These are phyloP conservation scores for Meloidogyne exigua DNA, from an alignment of 1,140 invertebrate species.

Conservation along the genomic window DNA sequence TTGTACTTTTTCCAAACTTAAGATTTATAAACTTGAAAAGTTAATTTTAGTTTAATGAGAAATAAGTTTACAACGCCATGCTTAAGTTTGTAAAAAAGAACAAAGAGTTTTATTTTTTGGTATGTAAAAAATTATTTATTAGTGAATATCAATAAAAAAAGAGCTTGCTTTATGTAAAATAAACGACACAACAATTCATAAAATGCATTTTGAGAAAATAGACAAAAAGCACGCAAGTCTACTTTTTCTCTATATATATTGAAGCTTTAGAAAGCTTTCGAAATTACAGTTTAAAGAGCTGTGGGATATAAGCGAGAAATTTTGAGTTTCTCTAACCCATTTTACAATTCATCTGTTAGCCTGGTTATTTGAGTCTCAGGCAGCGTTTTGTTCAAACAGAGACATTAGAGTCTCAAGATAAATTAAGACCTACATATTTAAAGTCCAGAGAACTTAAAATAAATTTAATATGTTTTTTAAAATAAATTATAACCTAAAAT, in stretches of 20 bases:
- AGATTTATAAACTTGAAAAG: too few species aligned
- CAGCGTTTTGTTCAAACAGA: too few species aligned
- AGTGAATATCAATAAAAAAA: neutral
- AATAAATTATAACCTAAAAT: too few species aligned
- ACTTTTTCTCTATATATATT: too few species aligned
- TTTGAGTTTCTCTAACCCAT: neutral
- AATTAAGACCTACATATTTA: too few species aligned
- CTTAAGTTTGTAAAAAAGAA: neutral
- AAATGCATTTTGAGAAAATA: neutral
- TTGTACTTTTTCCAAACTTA: too few species aligned
- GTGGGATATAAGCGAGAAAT: neutral
- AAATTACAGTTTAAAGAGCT: neutral
- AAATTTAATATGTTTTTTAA: too few species aligned
- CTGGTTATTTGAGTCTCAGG: neutral
- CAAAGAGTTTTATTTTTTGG: neutral
- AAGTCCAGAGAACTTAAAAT: too few species aligned
- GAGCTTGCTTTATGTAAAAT: neutral
- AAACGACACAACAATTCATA: neutral
- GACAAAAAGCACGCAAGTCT: neutral
- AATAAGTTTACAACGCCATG: too few species aligned
- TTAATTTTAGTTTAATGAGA: too few species aligned
- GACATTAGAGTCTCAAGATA: too few species aligned
- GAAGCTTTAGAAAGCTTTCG: too few species aligned
- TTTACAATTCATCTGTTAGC: neutral
- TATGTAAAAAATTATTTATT: neutral